phyloP scores from a whole-genome alignment of 2,113 vertebrate genomes.

The Cryptotis parvus region DNA sequence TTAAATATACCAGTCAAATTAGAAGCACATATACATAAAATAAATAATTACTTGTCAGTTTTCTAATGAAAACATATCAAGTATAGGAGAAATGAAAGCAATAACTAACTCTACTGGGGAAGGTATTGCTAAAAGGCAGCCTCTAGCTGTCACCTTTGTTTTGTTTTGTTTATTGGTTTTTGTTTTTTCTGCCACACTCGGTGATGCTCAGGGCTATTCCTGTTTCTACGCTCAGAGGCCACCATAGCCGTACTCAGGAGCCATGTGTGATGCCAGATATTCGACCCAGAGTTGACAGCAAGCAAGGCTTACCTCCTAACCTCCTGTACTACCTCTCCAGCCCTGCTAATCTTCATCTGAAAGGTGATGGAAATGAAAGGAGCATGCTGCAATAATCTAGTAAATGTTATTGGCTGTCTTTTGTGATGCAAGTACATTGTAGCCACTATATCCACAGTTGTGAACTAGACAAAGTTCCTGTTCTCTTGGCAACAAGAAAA shows the following conservation, averaged over 20 bases:
- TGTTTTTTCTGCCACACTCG: too few relatives aligned
- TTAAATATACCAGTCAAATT: not conserved
- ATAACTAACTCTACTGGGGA: not conserved
- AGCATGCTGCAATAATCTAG: not conserved
- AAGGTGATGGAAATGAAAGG: not conserved
- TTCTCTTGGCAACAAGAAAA: not conserved
- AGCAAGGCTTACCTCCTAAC: too few relatives aligned
- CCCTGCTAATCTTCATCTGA: not conserved
- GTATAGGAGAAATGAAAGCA: not conserved
- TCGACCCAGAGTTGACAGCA: too few relatives aligned
- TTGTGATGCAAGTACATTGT: not conserved
- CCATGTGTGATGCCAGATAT: too few relatives aligned
- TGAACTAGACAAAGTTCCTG: not conserved
- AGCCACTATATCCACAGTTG: not conserved
- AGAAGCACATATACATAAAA: conserved; percentile 32
- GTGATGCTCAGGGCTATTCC: too few relatives aligned
- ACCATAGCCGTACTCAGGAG: too few relatives aligned
- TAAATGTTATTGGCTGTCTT: not conserved
- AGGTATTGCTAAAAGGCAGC: not conserved
- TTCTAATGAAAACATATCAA: not conserved
- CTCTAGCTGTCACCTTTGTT: too few relatives aligned
- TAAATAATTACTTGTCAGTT: conserved; percentile 25
- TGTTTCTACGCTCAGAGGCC: too few relatives aligned
- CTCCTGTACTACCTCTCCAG: too few relatives aligned
- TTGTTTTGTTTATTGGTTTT: too few relatives aligned